Conservation (phyloP, 2,113 vertebrate species). For the Lepus timidus region DNA sequence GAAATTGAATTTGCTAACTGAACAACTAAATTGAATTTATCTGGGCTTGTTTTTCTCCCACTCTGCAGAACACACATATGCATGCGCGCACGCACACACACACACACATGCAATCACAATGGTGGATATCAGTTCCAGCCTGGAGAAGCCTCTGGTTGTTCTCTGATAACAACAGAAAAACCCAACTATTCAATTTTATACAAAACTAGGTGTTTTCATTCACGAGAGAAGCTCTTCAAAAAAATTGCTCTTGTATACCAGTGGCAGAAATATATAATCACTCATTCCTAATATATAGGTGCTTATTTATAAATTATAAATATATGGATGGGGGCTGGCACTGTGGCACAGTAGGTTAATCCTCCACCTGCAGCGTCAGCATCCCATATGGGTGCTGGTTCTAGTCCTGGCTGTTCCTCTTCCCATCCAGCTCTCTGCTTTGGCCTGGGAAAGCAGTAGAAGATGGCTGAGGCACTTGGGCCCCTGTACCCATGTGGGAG, state of each 20-base stretch:
- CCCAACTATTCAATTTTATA: neutral
- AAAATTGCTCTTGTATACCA: neutral
- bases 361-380: too few relatives aligned
- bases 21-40: slow-evolving; percentile 52
- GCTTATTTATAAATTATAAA: slow-evolving; percentile 30
- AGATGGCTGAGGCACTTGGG: too few relatives aligned
- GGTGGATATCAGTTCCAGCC: neutral
- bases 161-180: neutral
- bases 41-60: neutral
- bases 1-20: slow-evolving; percentile 57
- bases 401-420: too few relatives aligned
- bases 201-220: neutral
- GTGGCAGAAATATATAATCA: neutral
- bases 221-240: neutral
- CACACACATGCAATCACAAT: too few relatives aligned
- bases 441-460: too few relatives aligned
- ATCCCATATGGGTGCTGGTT: too few relatives aligned
- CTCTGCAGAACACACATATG: neutral
- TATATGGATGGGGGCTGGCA: neutral
- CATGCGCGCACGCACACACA: too few relatives aligned
- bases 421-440: too few relatives aligned
- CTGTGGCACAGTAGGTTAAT: too few relatives aligned
- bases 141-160: neutral
- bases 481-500: too few relatives aligned
- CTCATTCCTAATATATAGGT: neutral